Evolutionary conservation across 2,888 invertebrate species (phyloP).

Genomic region (Zaprionus obscuricornis): DNA sequence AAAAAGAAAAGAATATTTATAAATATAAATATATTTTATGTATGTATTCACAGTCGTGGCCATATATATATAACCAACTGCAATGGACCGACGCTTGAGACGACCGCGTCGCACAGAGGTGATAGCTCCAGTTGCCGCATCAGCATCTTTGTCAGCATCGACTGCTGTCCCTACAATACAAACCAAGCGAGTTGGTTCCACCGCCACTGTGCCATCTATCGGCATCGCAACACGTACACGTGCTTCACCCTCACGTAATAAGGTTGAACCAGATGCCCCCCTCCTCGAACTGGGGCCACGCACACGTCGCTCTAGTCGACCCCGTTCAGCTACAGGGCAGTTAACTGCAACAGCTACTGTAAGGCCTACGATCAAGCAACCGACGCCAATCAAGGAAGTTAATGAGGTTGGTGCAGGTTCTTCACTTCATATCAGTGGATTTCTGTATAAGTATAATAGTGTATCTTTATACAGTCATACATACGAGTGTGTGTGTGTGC

Average conservation of each 20-base stretch:
- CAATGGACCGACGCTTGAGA: slow-evolving; percentile 67
- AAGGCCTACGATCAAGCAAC: slow-evolving; percentile 53
- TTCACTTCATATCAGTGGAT: background rate
- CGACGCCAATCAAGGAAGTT: slow-evolving; percentile 73
- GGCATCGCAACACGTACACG: slow-evolving; percentile 54
- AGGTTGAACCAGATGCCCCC: slow-evolving; percentile 20
- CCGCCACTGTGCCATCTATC: slow-evolving; percentile 18
- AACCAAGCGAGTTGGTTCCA: slow-evolving; percentile 43
- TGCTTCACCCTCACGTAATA: slow-evolving; percentile 54
- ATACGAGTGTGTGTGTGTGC: background rate
- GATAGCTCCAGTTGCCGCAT: slow-evolving; percentile 11
- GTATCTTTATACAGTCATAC: too few relatives aligned
- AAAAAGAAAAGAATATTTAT: slow-evolving; percentile 5
- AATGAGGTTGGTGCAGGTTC: slow-evolving; percentile 62
- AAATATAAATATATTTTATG: slow-evolving; percentile 31
- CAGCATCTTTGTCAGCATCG: too few relatives aligned
- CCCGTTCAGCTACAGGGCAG: slow-evolving; percentile 82
- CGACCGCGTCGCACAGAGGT: slow-evolving; percentile 61
- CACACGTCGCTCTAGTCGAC: slow-evolving; percentile 84
- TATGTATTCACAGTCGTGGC: slow-evolving; percentile 16
- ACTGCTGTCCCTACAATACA: slow-evolving; percentile 28
- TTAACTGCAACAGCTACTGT: slow-evolving; percentile 34
- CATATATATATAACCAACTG: slow-evolving; percentile 5
- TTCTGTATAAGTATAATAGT: too few relatives aligned
- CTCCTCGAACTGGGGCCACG: slow-evolving; percentile 30